Evolutionary conservation across 1,140 invertebrate genomes (phyloP).

Genomic region (Leptopilina boulardi): DNA sequence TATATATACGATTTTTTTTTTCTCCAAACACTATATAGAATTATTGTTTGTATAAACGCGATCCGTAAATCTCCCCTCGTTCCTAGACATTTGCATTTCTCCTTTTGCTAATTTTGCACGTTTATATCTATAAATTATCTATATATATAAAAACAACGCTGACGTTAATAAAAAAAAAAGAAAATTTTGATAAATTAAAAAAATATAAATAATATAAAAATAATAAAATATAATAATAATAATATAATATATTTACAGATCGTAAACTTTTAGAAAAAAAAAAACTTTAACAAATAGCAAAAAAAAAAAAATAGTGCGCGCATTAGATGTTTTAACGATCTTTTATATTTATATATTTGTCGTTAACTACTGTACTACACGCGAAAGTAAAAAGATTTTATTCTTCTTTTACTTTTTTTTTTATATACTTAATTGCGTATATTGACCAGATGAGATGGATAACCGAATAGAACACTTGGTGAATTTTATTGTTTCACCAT

Average conservation of each 20-base stretch:
- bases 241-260: no score
- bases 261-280: no score
- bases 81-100: conserved; percentile 55
- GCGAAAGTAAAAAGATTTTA: neutral
- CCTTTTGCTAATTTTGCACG: conserved; percentile 44
- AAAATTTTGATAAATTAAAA: no score
- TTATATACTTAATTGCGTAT: conserved; percentile 38
- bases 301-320: no score
- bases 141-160: no score
- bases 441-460: conserved; percentile 30
- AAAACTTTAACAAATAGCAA: no score
- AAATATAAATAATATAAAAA: no score
- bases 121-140: conserved; percentile 48
- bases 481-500: conserved; percentile 44
- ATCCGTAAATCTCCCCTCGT: conserved; percentile 64
- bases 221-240: no score
- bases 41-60: conserved; percentile 71
- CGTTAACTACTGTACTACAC: neutral
- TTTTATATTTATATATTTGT: neutral
- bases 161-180: no score
- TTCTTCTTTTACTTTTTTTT: no score
- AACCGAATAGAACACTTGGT: conserved; percentile 38
- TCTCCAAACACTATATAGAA: conserved; percentile 35
- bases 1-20: conserved; percentile 8
- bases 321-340: no score